phyloP scores from a whole-genome alignment of 1,140 invertebrate species.

The Battus philenor region DNA sequence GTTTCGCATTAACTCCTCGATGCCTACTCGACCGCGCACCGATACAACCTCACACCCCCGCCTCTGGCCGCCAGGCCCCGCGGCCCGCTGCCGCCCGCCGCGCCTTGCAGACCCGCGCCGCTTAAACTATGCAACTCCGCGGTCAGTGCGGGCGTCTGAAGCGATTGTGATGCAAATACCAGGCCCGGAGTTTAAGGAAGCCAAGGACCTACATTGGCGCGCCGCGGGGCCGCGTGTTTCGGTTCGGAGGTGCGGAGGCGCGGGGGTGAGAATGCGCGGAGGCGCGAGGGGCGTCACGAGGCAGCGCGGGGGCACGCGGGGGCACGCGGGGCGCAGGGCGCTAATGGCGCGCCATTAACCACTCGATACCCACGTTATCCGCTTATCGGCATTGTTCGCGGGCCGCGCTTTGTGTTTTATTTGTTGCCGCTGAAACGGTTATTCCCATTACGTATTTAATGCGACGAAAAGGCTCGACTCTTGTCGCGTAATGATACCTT shows the following conservation, averaged over 20 bases:
- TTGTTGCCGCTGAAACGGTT: slow-evolving; percentile 4
- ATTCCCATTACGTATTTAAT: slow-evolving; percentile 8
- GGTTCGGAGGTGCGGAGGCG: too few relatives aligned
- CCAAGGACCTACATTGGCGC: too few relatives aligned
- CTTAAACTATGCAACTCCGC: too few relatives aligned
- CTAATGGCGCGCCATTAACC: slow-evolving; percentile 33
- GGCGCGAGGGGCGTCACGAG: too few relatives aligned
- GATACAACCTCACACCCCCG: neutral
- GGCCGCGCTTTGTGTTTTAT: slow-evolving; percentile 5
- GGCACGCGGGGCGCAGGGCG: slow-evolving; percentile 3
- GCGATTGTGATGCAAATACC: too few relatives aligned
- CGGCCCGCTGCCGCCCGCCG: too few relatives aligned
- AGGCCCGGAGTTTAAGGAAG: too few relatives aligned
- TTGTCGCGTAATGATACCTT: neutral
- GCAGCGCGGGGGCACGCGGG: neutral
- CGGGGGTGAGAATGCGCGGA: too few relatives aligned
- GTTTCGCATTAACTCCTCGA: slow-evolving; percentile 33
- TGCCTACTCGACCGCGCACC: neutral
- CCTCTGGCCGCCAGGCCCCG: too few relatives aligned
- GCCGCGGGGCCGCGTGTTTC: too few relatives aligned
- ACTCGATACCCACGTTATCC: slow-evolving; percentile 28
- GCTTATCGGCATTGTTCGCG: slow-evolving; percentile 28
- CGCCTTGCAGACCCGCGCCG: too few relatives aligned
- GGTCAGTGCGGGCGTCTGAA: too few relatives aligned
- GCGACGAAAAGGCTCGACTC: slow-evolving; percentile 1